phyloP scores from a whole-genome alignment of 2,797 vertebrate genomes.

The Apogon talboti region DNA sequence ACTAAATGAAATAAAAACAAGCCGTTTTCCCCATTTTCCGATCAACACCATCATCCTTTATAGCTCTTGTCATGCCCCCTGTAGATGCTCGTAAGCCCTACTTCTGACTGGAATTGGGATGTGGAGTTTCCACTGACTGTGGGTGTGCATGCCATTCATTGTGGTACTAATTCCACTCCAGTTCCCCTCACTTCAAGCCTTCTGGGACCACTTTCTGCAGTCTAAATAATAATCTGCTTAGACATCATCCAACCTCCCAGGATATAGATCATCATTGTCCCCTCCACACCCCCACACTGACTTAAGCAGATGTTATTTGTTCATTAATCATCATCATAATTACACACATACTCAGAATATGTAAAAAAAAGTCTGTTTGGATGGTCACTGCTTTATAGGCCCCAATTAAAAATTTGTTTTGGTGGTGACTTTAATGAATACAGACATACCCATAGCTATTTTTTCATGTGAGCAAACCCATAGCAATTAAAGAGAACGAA shows the following conservation, averaged over 20 bases:
- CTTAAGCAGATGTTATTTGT: constrained; percentile 20
- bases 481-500: background rate
- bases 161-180: constrained; percentile 1
- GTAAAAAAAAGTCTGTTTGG: too few relatives aligned
- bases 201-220: constrained; percentile 6
- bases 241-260: constrained; percentile 8
- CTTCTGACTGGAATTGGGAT: constrained; percentile 66
- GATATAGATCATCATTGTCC: constrained; percentile 1
- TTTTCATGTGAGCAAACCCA: constrained; percentile 4
- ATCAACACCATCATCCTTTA: constrained; percentile 25
- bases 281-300: background rate
- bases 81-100: constrained; percentile 43
- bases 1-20: constrained; percentile 33
- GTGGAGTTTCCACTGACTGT: constrained; percentile 62
- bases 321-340: background rate
- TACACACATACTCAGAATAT: too few relatives aligned
- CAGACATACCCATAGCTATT: background rate
- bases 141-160: constrained; percentile 6
- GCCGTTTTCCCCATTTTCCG: constrained; percentile 43
- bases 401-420: too few relatives aligned
- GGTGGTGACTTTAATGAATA: background rate
- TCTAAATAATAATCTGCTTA: constrained; percentile 11
- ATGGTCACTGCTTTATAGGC: too few relatives aligned
- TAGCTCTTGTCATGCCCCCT: constrained; percentile 31
- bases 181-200: constrained; percentile 10